Percentiles rank a stretch among this genome's conserved stretches.
Evolutionary conservation across 2,888 invertebrate genomes (phyloP).

Genomic region (Pyrrhosoma nymphula): DNA sequence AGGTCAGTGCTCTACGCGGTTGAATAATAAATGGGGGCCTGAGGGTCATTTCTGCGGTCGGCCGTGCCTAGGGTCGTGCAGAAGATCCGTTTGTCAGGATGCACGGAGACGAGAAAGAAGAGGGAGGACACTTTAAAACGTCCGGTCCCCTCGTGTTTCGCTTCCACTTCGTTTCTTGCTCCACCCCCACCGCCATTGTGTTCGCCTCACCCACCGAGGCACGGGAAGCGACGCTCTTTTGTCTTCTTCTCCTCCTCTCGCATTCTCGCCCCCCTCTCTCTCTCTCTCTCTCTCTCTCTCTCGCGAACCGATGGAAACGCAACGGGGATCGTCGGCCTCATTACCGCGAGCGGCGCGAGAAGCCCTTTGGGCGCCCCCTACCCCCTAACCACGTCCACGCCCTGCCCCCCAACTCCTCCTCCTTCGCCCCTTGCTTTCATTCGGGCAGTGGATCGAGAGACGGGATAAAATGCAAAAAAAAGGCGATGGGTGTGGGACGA

Average conservation of each 20-base stretch:
- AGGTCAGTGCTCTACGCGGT: background rate
- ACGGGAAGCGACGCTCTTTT: background rate
- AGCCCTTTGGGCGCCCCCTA: background rate
- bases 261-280: background rate
- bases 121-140: background rate
- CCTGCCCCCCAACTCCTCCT: background rate
- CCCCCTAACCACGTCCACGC: no score
- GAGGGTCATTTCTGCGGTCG: background rate
- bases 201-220: background rate
- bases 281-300: background rate
- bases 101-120: background rate
- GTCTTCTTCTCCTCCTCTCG: background rate
- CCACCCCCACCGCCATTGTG: background rate
- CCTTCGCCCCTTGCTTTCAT: background rate
- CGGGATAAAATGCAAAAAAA: background rate
- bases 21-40: background rate
- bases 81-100: background rate
- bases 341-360: background rate
- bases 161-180: background rate
- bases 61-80: background rate
- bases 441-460: background rate
- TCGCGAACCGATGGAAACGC: background rate
- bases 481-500: background rate
- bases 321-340: conserved; percentile 21
- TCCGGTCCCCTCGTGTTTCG: background rate